Base-by-base conservation (phyloP, 92 coral and sea anemone species). In the Umimayanthus chanpuru region DNA sequence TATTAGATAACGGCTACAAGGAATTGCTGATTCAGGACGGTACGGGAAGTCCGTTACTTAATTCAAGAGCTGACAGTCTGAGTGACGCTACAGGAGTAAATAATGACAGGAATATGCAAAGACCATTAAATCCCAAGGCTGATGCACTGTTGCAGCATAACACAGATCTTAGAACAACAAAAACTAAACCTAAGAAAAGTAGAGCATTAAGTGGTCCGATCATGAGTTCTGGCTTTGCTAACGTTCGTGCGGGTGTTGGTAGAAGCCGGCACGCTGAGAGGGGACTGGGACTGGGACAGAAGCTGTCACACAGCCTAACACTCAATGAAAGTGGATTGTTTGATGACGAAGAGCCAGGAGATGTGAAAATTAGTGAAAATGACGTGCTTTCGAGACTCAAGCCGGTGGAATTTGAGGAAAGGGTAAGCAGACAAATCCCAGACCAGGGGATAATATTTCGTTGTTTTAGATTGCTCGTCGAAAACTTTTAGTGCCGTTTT, bases 151-250 rank as follows among this genome's bases (percentile, higher is more conserved):
- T 36, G 49, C 23, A 39, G 79, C 79, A 75, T 39, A 75, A 36
- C 79, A 75, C 75, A 82, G 21, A 28, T 70, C 78, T 68, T 72
- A 47, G 65, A 66, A 81, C 36, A 49, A 10, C 77, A 71, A 83
- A 50, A 72, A 44, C 87, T 83, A 83, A 28, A 71, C 26, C 65
- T 3, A 68, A 55, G 71, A 83, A 83, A 16, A 73, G 55, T 26
- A 53, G 87, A 21, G 47, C 78, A 23, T 8, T 83, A 53, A 67
- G 73, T 83, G 87, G 87, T 9, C 87, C 87, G 71, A 70, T 83
- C 55, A 68, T 83, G 61, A 83, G 87, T 44, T 83, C 87, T 8
- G 87, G 87, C 43, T 78, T 83, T 8, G 74, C 77, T 47, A 43
- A 78, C 23, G 74, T 66, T 21, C 56, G 77, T 26, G 44, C 6